These are phyloP conservation scores for Enteromius trimaculatus DNA, from an alignment of 2,797 vertebrate genomes.

Conservation along the genomic window DNA sequence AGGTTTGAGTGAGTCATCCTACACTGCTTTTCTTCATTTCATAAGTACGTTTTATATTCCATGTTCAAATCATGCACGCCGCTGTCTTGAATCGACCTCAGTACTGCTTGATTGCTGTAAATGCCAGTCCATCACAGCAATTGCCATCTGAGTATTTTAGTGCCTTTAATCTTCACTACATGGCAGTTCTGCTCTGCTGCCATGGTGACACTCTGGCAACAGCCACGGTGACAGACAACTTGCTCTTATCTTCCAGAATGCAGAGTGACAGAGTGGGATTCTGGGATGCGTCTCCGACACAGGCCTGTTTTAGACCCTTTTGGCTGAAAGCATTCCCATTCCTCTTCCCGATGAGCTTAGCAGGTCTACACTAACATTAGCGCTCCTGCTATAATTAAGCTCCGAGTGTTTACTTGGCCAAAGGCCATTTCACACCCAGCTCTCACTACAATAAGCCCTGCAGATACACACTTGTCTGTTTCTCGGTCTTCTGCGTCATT, in stretches of 20 bases:
- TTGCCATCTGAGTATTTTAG: constrained; percentile 11
- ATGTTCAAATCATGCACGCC: neutral
- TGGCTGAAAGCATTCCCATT: constrained; percentile 9
- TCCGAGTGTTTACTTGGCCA: constrained; percentile 46
- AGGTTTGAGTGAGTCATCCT: neutral
- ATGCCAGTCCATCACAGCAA: neutral
- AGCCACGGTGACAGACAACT: constrained; percentile 42
- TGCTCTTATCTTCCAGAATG: constrained; percentile 57
- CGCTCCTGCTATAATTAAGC: constrained; percentile 53
- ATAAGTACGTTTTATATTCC: neutral
- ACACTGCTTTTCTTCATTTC: neutral
- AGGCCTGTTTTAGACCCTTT: constrained; percentile 34
- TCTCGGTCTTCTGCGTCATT: neutral
- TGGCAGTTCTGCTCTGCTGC: constrained; percentile 52
- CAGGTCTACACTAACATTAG: constrained; percentile 37
- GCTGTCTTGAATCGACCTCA: neutral
- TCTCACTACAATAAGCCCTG: constrained; percentile 41
- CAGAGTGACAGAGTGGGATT: constrained; percentile 47
- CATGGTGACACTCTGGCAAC: constrained; percentile 49
- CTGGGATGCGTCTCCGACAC: constrained; percentile 29
- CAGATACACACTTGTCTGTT: constrained; percentile 1
- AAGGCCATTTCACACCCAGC: constrained; percentile 52
- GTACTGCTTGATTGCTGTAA: constrained; percentile 13
- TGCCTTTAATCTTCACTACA: constrained; percentile 37
- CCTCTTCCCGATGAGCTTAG: constrained; percentile 13